A percentile compares a stretch with the other conserved stretches of the same genome.
phyloP scores from a whole-genome alignment of 2,888 invertebrate species.

The Empis stercorea region DNA sequence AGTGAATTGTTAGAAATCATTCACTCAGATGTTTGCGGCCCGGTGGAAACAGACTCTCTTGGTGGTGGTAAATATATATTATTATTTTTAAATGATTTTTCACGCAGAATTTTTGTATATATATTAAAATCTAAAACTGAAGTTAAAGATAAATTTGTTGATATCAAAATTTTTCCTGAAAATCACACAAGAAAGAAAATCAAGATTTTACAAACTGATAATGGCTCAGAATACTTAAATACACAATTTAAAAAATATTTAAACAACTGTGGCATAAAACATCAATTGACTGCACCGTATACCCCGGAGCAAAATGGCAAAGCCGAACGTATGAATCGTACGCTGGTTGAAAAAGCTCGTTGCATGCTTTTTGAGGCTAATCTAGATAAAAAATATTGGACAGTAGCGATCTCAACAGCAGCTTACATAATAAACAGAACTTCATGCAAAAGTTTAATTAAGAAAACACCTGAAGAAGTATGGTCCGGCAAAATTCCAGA shows the following conservation, averaged over 20 bases:
- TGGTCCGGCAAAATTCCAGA: too few relatives aligned
- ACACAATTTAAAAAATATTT: not conserved
- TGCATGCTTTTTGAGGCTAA: too few relatives aligned
- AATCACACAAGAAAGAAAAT: slow-evolving; percentile 11
- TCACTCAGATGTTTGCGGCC: slow-evolving; percentile 28
- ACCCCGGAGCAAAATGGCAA: too few relatives aligned
- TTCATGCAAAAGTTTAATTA: too few relatives aligned
- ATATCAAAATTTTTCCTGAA: slow-evolving; percentile 10
- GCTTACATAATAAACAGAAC: too few relatives aligned
- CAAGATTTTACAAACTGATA: slow-evolving; percentile 3
- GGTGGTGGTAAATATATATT: slow-evolving; percentile 7
- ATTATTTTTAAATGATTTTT: slow-evolving; percentile 9
- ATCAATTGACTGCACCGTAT: slow-evolving; percentile 1
- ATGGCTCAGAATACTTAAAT: slow-evolving; percentile 5
- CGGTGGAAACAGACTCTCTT: slow-evolving; percentile 23
- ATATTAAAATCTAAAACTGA: slow-evolving; percentile 11
- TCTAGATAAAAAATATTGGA: too few relatives aligned
- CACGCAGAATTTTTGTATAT: slow-evolving; percentile 8
- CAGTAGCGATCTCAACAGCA: too few relatives aligned
- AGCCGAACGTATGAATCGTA: too few relatives aligned
- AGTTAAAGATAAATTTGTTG: slow-evolving; percentile 8
- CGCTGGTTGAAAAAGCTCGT: too few relatives aligned
- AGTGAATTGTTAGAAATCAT: slow-evolving; percentile 20
- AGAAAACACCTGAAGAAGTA: too few relatives aligned
- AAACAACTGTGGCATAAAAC: not conserved